Evolutionary conservation across 2,113 vertebrate species (phyloP).

Genomic region (Muscicapa adusta): DNA sequence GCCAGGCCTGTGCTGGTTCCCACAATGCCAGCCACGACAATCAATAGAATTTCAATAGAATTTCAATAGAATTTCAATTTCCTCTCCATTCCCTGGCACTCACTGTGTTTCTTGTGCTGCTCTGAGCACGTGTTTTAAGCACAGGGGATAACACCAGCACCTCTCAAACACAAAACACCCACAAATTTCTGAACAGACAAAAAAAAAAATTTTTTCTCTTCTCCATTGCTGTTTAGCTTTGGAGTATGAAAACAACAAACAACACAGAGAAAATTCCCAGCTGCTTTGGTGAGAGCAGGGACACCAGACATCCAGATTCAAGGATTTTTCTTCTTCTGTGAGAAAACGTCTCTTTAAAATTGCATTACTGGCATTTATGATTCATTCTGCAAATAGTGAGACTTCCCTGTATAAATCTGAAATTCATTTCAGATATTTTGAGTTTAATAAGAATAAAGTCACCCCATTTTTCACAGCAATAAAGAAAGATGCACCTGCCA

Average conservation of each 20-base stretch:
- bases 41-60: too few species aligned
- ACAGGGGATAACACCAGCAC: neutral
- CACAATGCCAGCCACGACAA: too few species aligned
- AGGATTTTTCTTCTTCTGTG: constrained; percentile 31
- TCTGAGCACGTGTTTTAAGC: neutral
- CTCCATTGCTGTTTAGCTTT: neutral
- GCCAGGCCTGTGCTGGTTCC: too few species aligned
- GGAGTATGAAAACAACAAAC: neutral
- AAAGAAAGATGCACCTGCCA: constrained; percentile 66
- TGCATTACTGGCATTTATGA: constrained; percentile 62
- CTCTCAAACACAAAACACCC: neutral
- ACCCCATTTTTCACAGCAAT: constrained; percentile 59
- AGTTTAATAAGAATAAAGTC: constrained; percentile 66
- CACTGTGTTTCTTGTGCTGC: neutral
- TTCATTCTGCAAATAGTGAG: constrained; percentile 63
- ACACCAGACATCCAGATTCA: neutral
- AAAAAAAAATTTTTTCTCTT: neutral
- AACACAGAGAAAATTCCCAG: neutral
- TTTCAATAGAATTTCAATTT: too few species aligned
- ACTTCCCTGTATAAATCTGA: constrained; percentile 59
- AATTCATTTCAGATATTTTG: constrained; percentile 66
- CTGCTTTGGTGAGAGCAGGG: constrained; percentile 16
- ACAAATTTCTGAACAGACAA: neutral
- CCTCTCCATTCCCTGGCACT: neutral
- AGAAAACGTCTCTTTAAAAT: constrained; percentile 58